These are phyloP conservation scores for Drusus annulatus DNA, from an alignment of 1,140 invertebrate genomes.

Conservation along the genomic window DNA sequence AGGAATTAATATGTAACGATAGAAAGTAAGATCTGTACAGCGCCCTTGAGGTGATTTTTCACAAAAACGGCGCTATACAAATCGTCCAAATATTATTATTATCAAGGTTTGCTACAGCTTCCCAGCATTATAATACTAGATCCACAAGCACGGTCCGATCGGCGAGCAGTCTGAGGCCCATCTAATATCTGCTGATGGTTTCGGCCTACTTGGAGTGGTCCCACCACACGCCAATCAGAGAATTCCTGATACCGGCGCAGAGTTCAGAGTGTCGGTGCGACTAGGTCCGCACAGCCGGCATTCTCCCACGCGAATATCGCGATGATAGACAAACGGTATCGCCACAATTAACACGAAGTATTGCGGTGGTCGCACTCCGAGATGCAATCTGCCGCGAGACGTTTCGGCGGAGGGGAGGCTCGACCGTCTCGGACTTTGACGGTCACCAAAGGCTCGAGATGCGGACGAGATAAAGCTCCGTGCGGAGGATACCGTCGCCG, in stretches of 20 bases:
- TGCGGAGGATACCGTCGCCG: no score
- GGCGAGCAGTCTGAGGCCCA: conserved; percentile 17
- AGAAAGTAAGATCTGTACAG: no score
- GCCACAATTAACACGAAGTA: conserved; percentile 9
- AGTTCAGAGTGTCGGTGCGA: conserved; percentile 26
- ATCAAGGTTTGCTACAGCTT: conserved; percentile 11
- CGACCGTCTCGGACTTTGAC: no score
- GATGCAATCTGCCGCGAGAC: no score
- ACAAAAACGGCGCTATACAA: no score
- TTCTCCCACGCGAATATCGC: conserved; percentile 24
- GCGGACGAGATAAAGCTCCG: no score
- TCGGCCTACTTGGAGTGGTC: conserved; percentile 35
- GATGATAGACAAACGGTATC: conserved; percentile 3
- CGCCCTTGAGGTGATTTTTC: no score
- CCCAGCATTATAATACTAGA: not conserved
- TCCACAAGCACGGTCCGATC: conserved; percentile 5
- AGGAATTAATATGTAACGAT: no score
- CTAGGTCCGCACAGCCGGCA: not conserved
- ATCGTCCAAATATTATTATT: no score
- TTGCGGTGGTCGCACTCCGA: not conserved
- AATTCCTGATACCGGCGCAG: conserved; percentile 15
- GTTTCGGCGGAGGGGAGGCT: no score
- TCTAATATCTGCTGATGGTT: conserved; percentile 25
- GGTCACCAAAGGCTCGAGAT: no score
- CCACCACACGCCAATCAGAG: conserved; percentile 17